A percentile compares a stretch with the other conserved stretches of the same genome.
Evolutionary conservation across 2,888 invertebrate species (phyloP).

Genomic region (Scaptomyza tumidula): DNA sequence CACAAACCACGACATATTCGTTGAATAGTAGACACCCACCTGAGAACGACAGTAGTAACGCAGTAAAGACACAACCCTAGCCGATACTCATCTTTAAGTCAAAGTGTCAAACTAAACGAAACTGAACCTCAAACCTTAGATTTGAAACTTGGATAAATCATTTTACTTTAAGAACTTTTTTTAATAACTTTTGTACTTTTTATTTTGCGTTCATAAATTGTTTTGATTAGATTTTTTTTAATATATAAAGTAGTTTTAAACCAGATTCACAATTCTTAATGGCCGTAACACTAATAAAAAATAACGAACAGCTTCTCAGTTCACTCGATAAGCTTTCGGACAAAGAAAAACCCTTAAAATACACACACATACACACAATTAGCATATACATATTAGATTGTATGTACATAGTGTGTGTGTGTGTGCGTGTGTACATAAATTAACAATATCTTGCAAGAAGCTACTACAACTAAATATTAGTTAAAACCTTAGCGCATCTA

Average conservation of each 20-base stretch:
- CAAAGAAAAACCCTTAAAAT: neutral
- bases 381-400: neutral
- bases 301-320: constrained; percentile 27
- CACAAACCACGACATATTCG: no score
- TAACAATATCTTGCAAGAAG: constrained; percentile 67
- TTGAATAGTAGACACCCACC: neutral
- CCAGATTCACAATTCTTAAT: constrained; percentile 45
- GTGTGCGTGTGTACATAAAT: constrained; percentile 60
- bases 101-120: neutral
- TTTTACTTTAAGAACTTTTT: neutral
- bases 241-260: constrained; percentile 28
- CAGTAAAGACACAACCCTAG: neutral
- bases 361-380: neutral
- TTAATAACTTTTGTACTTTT: constrained; percentile 27
- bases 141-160: neutral
- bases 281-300: constrained; percentile 23
- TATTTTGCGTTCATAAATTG: constrained; percentile 27
- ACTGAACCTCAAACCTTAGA: neutral
- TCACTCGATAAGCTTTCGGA: neutral
- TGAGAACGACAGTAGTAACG: neutral
- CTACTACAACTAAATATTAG: constrained; percentile 78
- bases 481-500: constrained; percentile 59
- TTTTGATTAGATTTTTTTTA: neutral
- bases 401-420: constrained; percentile 1
- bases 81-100: neutral